Conservation (phyloP, 2,888 invertebrate species). For the Scaptomyza tumidula region DNA sequence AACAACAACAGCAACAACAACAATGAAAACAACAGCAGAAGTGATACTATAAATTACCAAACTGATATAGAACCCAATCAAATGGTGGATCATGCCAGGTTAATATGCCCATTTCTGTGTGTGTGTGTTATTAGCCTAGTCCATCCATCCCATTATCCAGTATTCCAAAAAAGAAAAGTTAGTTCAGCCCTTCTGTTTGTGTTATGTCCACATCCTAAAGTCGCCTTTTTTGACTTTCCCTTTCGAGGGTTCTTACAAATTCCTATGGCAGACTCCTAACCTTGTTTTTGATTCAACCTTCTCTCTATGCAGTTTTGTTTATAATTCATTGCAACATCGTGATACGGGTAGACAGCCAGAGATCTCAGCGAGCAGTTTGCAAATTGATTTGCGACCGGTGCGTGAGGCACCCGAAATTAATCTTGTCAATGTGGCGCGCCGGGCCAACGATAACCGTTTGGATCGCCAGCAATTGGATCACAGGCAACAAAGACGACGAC, state of each 20-base stretch:
- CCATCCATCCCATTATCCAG: constrained; percentile 5
- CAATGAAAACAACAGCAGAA: constrained; percentile 18
- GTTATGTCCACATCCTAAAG: constrained; percentile 18
- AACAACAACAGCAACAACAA: constrained; percentile 28
- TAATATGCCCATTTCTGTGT: constrained; percentile 47
- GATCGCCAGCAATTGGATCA: constrained; percentile 45
- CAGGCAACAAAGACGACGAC: constrained; percentile 55
- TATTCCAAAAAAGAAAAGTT: neutral
- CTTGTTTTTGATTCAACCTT: constrained; percentile 24
- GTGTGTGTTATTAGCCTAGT: constrained; percentile 22
- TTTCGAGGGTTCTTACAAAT: neutral
- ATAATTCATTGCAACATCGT: constrained; percentile 73
- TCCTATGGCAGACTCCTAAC: constrained; percentile 3
- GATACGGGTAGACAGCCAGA: constrained; percentile 49
- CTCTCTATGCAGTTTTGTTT: constrained; percentile 72
- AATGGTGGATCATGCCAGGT: constrained; percentile 57
- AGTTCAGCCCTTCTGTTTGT: constrained; percentile 11
- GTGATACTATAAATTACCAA: constrained; percentile 14
- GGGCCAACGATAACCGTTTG: constrained; percentile 57
- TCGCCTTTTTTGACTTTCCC: neutral
- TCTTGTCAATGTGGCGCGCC: constrained; percentile 41
- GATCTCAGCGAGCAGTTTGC: constrained; percentile 65
- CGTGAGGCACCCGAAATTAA: constrained; percentile 45
- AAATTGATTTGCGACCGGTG: constrained; percentile 75
- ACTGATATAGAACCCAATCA: constrained; percentile 34